A percentile compares a stretch with the other conserved stretches of the same genome.
phyloP scores from a whole-genome alignment of 2,113 vertebrate genomes.

The Crotalus viridis region DNA sequence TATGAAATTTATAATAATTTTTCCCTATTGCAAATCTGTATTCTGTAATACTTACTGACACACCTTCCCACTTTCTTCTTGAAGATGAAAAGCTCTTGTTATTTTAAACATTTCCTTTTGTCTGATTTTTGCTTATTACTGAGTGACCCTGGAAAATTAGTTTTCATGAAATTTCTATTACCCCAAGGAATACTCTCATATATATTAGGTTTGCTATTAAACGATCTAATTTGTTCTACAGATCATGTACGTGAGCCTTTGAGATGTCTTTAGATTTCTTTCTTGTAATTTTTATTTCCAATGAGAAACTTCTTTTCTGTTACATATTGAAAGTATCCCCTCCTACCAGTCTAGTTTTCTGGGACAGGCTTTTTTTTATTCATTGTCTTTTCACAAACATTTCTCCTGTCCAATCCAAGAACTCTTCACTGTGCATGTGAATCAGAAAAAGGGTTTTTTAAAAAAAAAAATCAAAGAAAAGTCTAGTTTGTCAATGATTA shows the following conservation, averaged over 20 bases:
- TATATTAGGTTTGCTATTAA: not conserved
- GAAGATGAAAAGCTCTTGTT: not conserved
- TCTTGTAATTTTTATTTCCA: not conserved
- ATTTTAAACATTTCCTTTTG: constrained; percentile 3
- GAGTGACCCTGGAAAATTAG: not conserved
- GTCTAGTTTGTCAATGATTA: not conserved
- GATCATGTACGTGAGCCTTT: not conserved
- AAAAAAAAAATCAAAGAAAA: not conserved
- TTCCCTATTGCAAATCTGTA: not conserved
- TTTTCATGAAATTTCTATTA: constrained; percentile 11
- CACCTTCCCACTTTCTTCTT: not conserved
- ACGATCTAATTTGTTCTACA: not conserved
- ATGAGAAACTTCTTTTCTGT: not conserved
- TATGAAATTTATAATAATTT: not conserved
- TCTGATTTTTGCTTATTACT: constrained; percentile 1
- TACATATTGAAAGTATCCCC: not conserved
- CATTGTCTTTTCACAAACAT: not conserved
- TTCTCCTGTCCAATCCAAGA: not conserved
- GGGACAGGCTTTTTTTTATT: not conserved
- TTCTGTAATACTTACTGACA: not conserved
- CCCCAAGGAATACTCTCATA: not conserved
- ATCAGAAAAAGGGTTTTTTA: not conserved
- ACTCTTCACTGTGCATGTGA: not conserved
- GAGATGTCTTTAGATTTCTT: not conserved
- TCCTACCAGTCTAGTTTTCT: not conserved